Conservation (phyloP, 2,113 vertebrate species). For the Crypturellus undulatus region DNA sequence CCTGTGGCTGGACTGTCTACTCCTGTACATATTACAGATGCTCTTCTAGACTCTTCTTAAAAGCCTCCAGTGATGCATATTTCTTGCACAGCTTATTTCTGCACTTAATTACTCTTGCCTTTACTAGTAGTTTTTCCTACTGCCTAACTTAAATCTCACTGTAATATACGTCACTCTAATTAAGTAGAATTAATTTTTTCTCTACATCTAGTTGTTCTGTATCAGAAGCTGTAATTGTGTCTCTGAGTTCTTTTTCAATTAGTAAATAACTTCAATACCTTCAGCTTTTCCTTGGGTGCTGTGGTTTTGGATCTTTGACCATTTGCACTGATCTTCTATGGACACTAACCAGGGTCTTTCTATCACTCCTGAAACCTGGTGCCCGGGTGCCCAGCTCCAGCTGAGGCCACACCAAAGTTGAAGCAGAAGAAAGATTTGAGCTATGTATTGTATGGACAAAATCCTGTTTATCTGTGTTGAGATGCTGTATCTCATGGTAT, state of each 20-base stretch:
- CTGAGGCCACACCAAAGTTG: not conserved
- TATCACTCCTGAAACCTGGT: not conserved
- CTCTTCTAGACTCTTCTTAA: not conserved
- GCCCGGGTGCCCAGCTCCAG: not conserved
- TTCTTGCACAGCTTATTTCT: conserved; percentile 6
- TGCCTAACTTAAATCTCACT: conserved; percentile 10
- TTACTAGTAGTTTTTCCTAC: conserved; percentile 45
- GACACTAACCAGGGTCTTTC: not conserved
- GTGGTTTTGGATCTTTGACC: not conserved
- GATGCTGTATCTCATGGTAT: not conserved
- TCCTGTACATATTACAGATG: not conserved
- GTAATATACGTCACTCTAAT: conserved; percentile 40
- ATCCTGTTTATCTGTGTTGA: not conserved
- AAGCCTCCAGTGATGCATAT: conserved; percentile 5
- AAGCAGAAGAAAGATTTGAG: conserved; percentile 6
- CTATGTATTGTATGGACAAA: not conserved
- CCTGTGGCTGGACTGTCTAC: not conserved
- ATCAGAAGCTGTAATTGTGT: rapidly evolving
- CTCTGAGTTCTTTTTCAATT: not conserved
- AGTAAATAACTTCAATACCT: not conserved
- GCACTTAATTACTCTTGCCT: conserved; percentile 41
- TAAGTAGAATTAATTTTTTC: conserved; percentile 30
- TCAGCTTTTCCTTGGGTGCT: not conserved
- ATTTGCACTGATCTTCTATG: not conserved
- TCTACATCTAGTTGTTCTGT: not conserved